A percentile compares a stretch with the other conserved stretches of the same genome.
Conservation (phyloP, 1,140 invertebrate genomes). For the Tetramorium alpestre region DNA sequence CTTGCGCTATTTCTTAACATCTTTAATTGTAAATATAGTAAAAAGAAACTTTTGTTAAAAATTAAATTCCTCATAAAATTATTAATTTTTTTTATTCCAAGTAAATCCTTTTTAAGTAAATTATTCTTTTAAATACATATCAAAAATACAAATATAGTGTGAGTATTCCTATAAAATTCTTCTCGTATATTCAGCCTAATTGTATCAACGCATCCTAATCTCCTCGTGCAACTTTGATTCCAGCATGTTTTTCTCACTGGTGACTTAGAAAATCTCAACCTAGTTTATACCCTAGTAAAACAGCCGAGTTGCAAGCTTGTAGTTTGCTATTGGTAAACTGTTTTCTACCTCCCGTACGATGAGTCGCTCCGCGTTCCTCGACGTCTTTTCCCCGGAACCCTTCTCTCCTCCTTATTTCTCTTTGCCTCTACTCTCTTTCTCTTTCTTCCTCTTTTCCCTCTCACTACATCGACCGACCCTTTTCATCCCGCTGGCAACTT, state of each 20-base stretch:
- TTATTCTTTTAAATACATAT: not conserved
- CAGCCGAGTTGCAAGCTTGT: constrained; percentile 74
- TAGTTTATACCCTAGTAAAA: constrained; percentile 76
- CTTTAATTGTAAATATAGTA: not conserved
- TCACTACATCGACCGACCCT: constrained; percentile 28
- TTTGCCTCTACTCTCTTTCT: constrained; percentile 10
- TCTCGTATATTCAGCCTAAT: not conserved
- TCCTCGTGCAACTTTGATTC: constrained; percentile 29
- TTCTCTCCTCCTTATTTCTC: constrained; percentile 6
- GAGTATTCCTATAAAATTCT: not conserved
- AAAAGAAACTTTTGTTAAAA: not conserved
- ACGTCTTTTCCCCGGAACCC: constrained; percentile 21
- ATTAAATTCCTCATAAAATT: not conserved
- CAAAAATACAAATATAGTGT: not conserved
- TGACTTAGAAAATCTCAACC: constrained; percentile 68
- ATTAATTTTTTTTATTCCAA: not conserved
- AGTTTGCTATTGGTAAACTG: constrained; percentile 78
- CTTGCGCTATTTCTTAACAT: not conserved
- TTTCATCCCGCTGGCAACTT: constrained; percentile 64
- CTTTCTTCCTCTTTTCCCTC: not conserved
- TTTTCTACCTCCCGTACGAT: constrained; percentile 2
- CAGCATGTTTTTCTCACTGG: constrained; percentile 1
- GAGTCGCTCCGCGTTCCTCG: not conserved
- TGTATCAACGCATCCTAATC: not conserved
- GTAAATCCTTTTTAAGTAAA: not conserved